These are phyloP conservation scores for Pherbina coryleti DNA, from an alignment of 2,888 invertebrate genomes.

Conservation along the genomic window DNA sequence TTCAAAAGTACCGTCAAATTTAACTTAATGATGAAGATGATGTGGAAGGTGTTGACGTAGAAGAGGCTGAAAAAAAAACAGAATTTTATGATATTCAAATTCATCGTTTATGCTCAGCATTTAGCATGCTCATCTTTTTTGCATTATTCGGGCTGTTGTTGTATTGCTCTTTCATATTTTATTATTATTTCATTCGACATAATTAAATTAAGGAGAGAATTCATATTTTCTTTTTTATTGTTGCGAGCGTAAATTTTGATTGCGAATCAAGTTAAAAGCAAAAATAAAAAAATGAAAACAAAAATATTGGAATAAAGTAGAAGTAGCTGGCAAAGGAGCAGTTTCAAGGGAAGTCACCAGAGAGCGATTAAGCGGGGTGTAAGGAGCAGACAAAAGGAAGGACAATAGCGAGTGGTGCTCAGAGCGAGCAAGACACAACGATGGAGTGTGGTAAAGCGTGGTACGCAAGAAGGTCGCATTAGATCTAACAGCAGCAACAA, in stretches of 20 bases:
- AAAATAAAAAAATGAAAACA: background rate
- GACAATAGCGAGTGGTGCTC: background rate
- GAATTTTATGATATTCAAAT: constrained; percentile 12
- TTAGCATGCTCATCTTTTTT: constrained; percentile 11
- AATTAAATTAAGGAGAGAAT: constrained; percentile 23
- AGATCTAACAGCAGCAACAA: background rate
- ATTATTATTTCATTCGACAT: constrained; percentile 27
- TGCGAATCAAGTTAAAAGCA: constrained; percentile 37
- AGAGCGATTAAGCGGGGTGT: background rate
- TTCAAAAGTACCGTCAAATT: too few relatives aligned
- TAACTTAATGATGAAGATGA: background rate
- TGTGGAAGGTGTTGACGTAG: background rate
- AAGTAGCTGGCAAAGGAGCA: constrained; percentile 29
- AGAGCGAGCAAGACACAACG: background rate
- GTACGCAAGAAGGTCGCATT: background rate
- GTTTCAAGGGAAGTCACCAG: background rate
- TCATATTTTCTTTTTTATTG: constrained; percentile 34
- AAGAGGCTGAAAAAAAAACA: background rate
- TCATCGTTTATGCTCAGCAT: constrained; percentile 14
- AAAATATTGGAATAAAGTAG: background rate
- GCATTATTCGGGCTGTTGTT: background rate
- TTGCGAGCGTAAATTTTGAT: constrained; percentile 43
- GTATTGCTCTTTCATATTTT: constrained; percentile 10
- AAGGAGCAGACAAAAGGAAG: constrained; percentile 15
- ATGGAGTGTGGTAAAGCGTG: background rate